Evolutionary conservation across 23 tunicate genomes (phyloP).

Genomic region (Trididemnum nubilum): DNA sequence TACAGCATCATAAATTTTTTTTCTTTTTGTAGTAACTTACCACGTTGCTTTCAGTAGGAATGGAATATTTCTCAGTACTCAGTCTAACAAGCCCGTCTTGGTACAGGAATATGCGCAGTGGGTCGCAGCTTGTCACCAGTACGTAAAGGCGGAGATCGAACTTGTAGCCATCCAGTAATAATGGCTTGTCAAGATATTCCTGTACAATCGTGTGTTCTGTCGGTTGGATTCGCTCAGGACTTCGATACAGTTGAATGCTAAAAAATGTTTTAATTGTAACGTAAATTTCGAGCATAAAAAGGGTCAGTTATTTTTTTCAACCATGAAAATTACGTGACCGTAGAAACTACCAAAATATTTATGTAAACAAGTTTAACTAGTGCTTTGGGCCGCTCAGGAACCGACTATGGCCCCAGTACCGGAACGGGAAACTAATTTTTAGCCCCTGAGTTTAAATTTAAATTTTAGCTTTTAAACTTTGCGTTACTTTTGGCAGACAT

Average conservation of each 20-base stretch:
- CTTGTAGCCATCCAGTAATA: slow-evolving; percentile 76
- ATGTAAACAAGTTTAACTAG: too few relatives aligned
- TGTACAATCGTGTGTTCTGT: slow-evolving; percentile 79
- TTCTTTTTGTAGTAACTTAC: slow-evolving; percentile 18
- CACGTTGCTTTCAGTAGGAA: slow-evolving; percentile 62
- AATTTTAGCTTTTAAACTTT: too few relatives aligned
- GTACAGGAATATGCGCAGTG: slow-evolving; percentile 66
- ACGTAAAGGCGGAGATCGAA: slow-evolving; percentile 78
- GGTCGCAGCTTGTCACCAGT: slow-evolving; percentile 85
- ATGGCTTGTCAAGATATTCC: slow-evolving; percentile 80
- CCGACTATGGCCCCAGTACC: too few relatives aligned
- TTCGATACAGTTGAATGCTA: slow-evolving; percentile 78
- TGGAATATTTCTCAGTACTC: slow-evolving; percentile 81
- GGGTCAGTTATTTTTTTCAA: too few relatives aligned
- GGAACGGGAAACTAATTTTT: too few relatives aligned
- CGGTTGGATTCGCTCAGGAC: slow-evolving; percentile 57
- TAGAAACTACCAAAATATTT: too few relatives aligned
- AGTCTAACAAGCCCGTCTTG: slow-evolving; percentile 85
- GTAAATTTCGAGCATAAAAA: too few relatives aligned
- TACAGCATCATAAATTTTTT: too few relatives aligned
- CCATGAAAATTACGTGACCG: too few relatives aligned
- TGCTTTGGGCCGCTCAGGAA: too few relatives aligned
- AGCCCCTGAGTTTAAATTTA: too few relatives aligned
- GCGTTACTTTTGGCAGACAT: too few relatives aligned
- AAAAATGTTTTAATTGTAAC: not conserved